These are phyloP conservation scores for Pao palembangensis DNA, from an alignment of 2,113 vertebrate genomes.

Conservation along the genomic window DNA sequence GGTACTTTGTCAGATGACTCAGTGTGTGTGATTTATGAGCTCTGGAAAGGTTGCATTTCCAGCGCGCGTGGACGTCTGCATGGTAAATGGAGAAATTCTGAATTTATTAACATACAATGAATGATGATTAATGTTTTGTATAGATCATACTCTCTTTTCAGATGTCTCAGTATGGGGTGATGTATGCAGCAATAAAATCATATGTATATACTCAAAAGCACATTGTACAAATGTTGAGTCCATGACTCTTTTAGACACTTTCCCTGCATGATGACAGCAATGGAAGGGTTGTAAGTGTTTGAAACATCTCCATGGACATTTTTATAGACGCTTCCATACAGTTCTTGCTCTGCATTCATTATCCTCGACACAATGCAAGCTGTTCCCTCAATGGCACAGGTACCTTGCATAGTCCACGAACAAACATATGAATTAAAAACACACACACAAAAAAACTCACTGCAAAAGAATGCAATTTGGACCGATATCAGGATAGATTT, in stretches of 20 bases:
- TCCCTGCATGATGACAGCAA: conserved; percentile 42
- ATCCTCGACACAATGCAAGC: conserved; percentile 58
- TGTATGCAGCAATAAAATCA: conserved; percentile 79
- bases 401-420: conserved; percentile 69
- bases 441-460: conserved; percentile 36
- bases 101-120: conserved; percentile 88
- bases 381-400: conserved; percentile 43
- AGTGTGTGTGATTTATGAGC: conserved; percentile 79
- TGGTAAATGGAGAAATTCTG: conserved; percentile 84
- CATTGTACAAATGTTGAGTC: conserved; percentile 59
- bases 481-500: conserved; percentile 74
- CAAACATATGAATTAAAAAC: conserved; percentile 73
- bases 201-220: conserved; percentile 72
- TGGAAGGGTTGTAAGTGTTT: conserved; percentile 28
- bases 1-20: conserved; percentile 82
- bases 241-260: conserved; percentile 53
- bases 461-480: conserved; percentile 74
- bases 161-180: conserved; percentile 76
- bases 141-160: conserved; percentile 79
- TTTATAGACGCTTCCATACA: conserved; percentile 26
- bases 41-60: conserved; percentile 82
- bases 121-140: conserved; percentile 85
- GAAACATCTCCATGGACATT: conserved; percentile 43
- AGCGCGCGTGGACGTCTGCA: conserved; percentile 77
- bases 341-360: conserved; percentile 55